Conservation (phyloP, 2,888 invertebrate species). For the Hirudinaria manillensis region DNA sequence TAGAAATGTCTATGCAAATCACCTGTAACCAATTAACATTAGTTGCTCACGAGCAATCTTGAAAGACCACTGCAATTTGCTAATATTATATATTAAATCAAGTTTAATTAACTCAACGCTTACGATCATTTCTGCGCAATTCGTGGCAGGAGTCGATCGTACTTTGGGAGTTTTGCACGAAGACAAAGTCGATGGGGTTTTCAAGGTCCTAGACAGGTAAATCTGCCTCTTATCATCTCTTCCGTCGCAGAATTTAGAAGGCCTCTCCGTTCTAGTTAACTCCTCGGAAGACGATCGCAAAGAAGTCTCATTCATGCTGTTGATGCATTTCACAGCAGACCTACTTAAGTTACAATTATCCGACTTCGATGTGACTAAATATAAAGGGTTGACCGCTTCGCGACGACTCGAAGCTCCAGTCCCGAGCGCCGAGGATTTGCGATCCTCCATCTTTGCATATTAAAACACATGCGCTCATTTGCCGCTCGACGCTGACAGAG, state of each 20-base stretch:
- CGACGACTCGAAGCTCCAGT: not conserved
- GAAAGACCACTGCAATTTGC: too few relatives aligned
- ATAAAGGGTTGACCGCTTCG: not conserved
- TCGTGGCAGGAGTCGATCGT: not conserved
- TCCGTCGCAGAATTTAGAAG: not conserved
- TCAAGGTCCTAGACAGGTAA: constrained; percentile 10
- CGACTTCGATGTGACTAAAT: constrained; percentile 9
- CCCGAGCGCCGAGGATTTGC: not conserved
- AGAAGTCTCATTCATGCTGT: not conserved
- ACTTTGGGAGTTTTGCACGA: not conserved
- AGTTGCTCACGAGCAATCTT: too few relatives aligned
- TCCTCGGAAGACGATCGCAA: not conserved
- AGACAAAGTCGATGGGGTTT: not conserved
- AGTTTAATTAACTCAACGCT: not conserved
- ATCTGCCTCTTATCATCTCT: not conserved
- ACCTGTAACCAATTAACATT: not conserved
- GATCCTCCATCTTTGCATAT: constrained; percentile 10
- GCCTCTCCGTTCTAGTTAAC: not conserved
- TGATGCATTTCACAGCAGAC: not conserved
- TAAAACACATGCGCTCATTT: not conserved
- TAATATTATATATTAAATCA: too few relatives aligned
- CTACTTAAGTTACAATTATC: constrained; percentile 1
- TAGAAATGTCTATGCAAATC: constrained; percentile 4
- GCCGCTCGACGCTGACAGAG: not conserved
- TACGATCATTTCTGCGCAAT: not conserved